Percentiles rank a stretch among this genome's conserved stretches.
Conservation (phyloP, 1,140 invertebrate species). For the Propsilocerus akamusi region DNA sequence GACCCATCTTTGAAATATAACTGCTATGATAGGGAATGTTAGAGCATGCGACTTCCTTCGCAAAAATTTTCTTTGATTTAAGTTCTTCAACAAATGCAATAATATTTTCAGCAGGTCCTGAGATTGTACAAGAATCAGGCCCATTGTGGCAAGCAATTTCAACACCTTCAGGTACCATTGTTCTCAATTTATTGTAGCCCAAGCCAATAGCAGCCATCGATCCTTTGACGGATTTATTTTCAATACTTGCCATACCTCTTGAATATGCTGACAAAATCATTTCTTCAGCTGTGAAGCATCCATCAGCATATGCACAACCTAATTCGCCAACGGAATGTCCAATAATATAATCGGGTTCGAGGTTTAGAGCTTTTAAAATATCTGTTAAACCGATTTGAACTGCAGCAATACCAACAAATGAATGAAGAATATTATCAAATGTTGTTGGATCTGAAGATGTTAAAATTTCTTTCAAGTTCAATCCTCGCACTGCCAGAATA, state of each 20-base stretch:
- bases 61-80: constrained; percentile 49
- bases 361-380: constrained; percentile 37
- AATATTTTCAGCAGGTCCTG: constrained; percentile 45
- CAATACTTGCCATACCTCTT: constrained; percentile 54
- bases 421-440: constrained; percentile 52
- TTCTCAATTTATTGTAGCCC: constrained; percentile 31
- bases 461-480: constrained; percentile 52
- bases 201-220: constrained; percentile 57
- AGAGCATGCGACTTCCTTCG: constrained; percentile 45
- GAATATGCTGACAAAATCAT: constrained; percentile 59
- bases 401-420: constrained; percentile 64
- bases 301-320: constrained; percentile 69
- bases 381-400: constrained; percentile 64
- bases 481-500: constrained; percentile 38
- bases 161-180: constrained; percentile 35
- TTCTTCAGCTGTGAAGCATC: constrained; percentile 59
- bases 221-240: constrained; percentile 43
- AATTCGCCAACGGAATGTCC: constrained; percentile 64
- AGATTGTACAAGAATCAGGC: constrained; percentile 52
- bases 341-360: constrained; percentile 53
- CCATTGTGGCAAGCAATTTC: constrained; percentile 66
- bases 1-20: constrained; percentile 40
- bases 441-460: constrained; percentile 38
- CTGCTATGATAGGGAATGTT: constrained; percentile 59
- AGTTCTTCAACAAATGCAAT: constrained; percentile 37